Base-by-base conservation (phyloP, 2,113 vertebrate genomes). In the Columbina picui region DNA sequence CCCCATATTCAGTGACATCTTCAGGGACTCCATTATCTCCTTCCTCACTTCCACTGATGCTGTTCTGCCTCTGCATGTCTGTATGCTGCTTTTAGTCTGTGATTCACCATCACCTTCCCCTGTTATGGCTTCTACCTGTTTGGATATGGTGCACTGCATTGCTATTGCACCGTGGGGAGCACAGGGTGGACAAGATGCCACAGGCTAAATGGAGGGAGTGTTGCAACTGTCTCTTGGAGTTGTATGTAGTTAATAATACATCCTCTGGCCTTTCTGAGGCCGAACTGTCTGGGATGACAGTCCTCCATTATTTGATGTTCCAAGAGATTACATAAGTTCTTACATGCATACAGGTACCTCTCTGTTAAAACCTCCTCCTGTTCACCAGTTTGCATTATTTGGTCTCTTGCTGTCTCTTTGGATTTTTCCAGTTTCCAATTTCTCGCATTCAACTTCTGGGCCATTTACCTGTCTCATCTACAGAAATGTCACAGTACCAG, bases 401-500 rank as follows among this genome's bases (percentile, higher is more conserved):
- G 29, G 17, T 79, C 7, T 71, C 74, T 84, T 80, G 12, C 27
- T 88, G 41, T 84, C 12, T 93, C 60, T 95, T 45, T 93, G 59
- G 45, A 41, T 92, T 91, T 96, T 76, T 34, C 16, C 96, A 99
- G 99, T 97, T 60, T 98, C 98, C 65, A 97, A 64, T 81, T 94
- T 98, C 55, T 97, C 97, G 1, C 95, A 92, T 95, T 97, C 98
- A 83, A 80, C 97, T 34, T 95, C 98, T 79, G 98, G 98, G 49
- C 98, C 98, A 7, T 98, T 98, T 93, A 98, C 98, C 41, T 97
- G 97, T 96, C 94, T 99, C 76, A 98, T 99, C 96, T 99, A 99
- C 91, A 99, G 98, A 97, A 99, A 99, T 61, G 96, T 99, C 68
- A 98, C 97, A 4, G 98, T 98, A 22, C 99, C 99, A 17, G 99